Conservation (phyloP, 37 sponge, comb jelly and placozoan species). For the Axinella damicornis region DNA sequence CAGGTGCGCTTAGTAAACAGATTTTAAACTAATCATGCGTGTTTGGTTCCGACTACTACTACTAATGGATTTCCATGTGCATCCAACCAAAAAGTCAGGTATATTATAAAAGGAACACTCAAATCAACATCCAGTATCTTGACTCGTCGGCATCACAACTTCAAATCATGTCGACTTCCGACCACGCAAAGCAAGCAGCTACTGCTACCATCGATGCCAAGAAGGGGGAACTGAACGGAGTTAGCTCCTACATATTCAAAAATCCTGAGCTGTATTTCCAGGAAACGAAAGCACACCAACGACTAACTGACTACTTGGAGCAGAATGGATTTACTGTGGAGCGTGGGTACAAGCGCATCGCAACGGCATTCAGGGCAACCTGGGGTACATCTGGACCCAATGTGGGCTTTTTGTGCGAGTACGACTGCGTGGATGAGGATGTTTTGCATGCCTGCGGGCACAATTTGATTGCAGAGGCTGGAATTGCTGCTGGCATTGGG, state of each 20-base stretch:
- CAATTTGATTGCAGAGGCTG: background rate
- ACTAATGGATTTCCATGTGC: too few relatives aligned
- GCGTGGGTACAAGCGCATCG: background rate
- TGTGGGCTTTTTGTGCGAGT: background rate
- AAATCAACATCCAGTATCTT: too few relatives aligned
- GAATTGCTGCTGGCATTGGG: background rate
- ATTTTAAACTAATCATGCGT: too few relatives aligned
- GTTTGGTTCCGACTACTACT: too few relatives aligned
- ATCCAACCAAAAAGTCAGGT: too few relatives aligned
- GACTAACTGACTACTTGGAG: background rate
- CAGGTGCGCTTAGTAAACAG: too few relatives aligned
- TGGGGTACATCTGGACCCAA: background rate
- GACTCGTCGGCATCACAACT: too few relatives aligned
- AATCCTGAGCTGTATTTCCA: background rate
- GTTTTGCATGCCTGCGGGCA: background rate
- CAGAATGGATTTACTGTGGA: background rate
- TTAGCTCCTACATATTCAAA: background rate
- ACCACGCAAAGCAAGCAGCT: background rate
- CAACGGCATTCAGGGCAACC: background rate
- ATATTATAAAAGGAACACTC: too few relatives aligned
- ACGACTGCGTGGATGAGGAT: background rate
- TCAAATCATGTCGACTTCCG: too few relatives aligned
- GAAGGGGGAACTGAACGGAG: background rate
- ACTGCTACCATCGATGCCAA: background rate
- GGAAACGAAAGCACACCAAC: background rate